Percentiles rank a stretch among this genome's conserved stretches.
phyloP scores from a whole-genome alignment of 1,140 invertebrate species.

The Calliopsis andreniformis region DNA sequence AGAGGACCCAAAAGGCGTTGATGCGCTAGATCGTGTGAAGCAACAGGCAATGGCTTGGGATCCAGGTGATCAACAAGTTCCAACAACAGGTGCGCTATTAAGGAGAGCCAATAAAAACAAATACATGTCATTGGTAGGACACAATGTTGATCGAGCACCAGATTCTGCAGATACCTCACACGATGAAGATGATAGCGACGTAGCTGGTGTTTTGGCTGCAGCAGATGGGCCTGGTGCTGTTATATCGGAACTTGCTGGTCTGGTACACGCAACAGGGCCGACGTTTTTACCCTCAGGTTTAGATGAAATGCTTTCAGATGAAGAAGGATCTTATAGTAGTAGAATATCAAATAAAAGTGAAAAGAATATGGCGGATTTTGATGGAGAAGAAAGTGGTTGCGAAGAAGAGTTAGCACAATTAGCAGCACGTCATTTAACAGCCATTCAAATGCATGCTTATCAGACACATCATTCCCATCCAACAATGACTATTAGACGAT shows the following conservation, averaged over 20 bases:
- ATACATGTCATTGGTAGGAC: conserved; percentile 71
- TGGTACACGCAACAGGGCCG: conserved; percentile 77
- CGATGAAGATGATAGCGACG: conserved; percentile 78
- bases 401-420: conserved; percentile 93
- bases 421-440: conserved; percentile 82
- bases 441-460: conserved; percentile 80
- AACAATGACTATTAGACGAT: conserved; percentile 71
- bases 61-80: conserved; percentile 72
- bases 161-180: conserved; percentile 78
- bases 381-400: conserved; percentile 94
- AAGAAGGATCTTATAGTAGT: conserved; percentile 92
- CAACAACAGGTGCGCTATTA: conserved; percentile 64
- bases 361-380: conserved; percentile 96
- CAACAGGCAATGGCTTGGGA: conserved; percentile 74
- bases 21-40: conserved; percentile 75
- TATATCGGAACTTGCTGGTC: conserved; percentile 81
- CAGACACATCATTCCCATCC: conserved; percentile 76
- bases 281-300: conserved; percentile 75
- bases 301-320: conserved; percentile 87
- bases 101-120: conserved; percentile 69
- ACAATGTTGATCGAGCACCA: conserved; percentile 63
- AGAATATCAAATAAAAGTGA: conserved; percentile 96
- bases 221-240: conserved; percentile 77
- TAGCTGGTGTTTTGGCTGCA: conserved; percentile 70
- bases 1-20: conserved; percentile 62